Percentiles rank a stretch among this genome's conserved stretches.
These are phyloP conservation scores for Lasioglossum vierecki DNA, from an alignment of 2,888 invertebrate genomes.

Conservation along the genomic window DNA sequence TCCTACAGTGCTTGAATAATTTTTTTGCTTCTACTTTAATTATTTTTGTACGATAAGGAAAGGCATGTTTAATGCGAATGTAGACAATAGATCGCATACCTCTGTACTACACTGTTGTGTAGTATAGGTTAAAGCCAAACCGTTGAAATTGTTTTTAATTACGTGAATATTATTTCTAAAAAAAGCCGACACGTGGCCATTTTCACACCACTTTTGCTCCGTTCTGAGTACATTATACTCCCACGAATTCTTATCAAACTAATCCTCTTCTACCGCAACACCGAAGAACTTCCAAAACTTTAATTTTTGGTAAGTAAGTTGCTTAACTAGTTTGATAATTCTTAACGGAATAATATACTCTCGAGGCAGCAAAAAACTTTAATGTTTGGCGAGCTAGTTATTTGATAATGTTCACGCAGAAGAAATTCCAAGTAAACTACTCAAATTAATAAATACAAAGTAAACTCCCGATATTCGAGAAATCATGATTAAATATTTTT, in stretches of 20 bases:
- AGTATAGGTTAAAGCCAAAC: background rate
- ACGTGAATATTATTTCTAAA: background rate
- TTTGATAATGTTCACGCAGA: background rate
- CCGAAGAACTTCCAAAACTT: background rate
- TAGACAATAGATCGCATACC: background rate
- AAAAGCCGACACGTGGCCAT: background rate
- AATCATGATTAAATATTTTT: background rate
- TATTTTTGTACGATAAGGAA: background rate
- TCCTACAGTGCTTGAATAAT: background rate
- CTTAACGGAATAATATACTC: background rate
- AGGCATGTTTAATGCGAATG: background rate
- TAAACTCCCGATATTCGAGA: background rate
- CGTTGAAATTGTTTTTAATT: background rate
- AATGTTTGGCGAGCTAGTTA: background rate
- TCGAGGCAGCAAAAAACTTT: background rate
- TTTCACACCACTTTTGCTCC: background rate
- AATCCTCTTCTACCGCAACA: background rate
- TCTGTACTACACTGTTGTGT: background rate
- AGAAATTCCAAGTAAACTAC: background rate
- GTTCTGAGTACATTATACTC: background rate
- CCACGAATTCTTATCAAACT: constrained; percentile 1
- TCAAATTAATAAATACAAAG: background rate
- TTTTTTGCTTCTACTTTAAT: background rate
- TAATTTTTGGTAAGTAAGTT: constrained; percentile 1
- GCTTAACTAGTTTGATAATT: constrained; percentile 26